Evolutionary conservation across 1,140 invertebrate genomes (phyloP), one percentile per base, ranked within the genome.

Genomic region (Drosophila sucinea): DNA sequence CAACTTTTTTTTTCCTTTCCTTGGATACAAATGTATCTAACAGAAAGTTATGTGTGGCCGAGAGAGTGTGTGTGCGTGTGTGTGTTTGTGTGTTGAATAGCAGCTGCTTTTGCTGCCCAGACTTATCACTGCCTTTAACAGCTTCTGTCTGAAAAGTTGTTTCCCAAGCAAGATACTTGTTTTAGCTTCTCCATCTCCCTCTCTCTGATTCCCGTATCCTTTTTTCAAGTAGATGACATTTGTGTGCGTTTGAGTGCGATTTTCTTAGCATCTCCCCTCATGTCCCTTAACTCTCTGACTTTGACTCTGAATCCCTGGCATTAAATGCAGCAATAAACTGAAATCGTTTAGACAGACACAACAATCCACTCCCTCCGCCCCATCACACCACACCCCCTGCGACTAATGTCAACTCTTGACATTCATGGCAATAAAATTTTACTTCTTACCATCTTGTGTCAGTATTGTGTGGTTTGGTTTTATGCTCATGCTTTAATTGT

Each of bases 401-500:
- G 77, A 83, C 84, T 84, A 84, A 87, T 87, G 85, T 75, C 77
- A 68, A 67, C 71, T 81, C 71, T 68, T 79, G 67, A 60, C 77
- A 89, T 89, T 81, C 81, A 90, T 84, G 66, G 74, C 69, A 81
- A 89, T 89, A 81, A 84, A 89, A 80, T 89, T 78, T 71, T 61
- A 81, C 77, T 83, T 33, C 73, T 66, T 73, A 79, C 67, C 67
- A 66, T 55, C 58, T 67, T 82, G 67, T 79, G 67, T 79, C 57
- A 51, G 76, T 76, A 79, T 79, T 79, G 62, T 79, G 68, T 57
- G 82, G 74, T 66, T 73, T 79, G 64, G 27, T 63, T 89, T 87
- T 77, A 87, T 79, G 76, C 66, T 82, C 75, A 80, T 79, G 79
- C 72, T 89, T 89, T 87, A 87, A 87, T 89, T 89, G 79, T 80